These are phyloP conservation scores for Entelurus aequoreus DNA, from an alignment of 2,113 vertebrate genomes.

Conservation along the genomic window DNA sequence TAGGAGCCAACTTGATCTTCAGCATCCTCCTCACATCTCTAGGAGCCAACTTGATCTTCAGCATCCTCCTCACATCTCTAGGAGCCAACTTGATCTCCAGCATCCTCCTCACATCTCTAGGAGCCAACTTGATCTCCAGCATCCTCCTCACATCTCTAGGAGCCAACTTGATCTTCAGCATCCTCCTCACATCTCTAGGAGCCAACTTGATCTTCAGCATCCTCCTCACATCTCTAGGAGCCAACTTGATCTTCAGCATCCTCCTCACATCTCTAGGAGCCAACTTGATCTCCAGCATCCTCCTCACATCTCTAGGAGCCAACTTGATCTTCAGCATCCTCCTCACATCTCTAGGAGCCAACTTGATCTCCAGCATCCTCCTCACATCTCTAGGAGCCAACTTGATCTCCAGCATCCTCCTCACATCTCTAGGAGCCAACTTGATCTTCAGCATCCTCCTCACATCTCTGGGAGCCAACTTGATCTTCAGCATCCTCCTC, in stretches of 20 bases:
- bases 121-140: slow-evolving; percentile 12
- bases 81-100: slow-evolving; percentile 10
- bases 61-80: no score
- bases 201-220: slow-evolving; percentile 16
- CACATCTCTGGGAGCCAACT: no score
- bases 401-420: slow-evolving; percentile 4
- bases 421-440: slow-evolving; percentile 4
- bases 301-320: no score
- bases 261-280: background rate
- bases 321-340: slow-evolving; percentile 5
- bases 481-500: slow-evolving; percentile 4
- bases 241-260: slow-evolving; percentile 7
- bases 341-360: slow-evolving; percentile 1
- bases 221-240: no score
- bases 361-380: slow-evolving; percentile 19
- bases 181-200: background rate
- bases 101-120: background rate
- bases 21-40: background rate
- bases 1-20: no score
- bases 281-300: slow-evolving; percentile 18
- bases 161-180: slow-evolving; percentile 10
- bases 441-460: slow-evolving; percentile 19
- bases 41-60: slow-evolving; percentile 9
- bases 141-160: no score
- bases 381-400: no score